phyloP scores from a whole-genome alignment of 2,888 invertebrate genomes.

The Selenia dentaria region DNA sequence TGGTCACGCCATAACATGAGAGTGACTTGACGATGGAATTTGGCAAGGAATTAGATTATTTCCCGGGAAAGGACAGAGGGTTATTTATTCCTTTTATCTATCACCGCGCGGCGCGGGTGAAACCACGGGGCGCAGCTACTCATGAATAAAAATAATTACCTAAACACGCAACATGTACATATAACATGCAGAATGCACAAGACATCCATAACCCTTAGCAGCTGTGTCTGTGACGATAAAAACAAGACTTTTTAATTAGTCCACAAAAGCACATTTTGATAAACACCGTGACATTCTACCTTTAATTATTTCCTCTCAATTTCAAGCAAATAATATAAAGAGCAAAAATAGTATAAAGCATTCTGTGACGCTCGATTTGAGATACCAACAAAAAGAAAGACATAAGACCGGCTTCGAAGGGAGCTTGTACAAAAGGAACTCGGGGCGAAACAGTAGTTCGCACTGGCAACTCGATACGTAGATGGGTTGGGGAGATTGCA shows the following conservation, averaged over 20 bases:
- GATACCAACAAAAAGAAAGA: conserved; percentile 44
- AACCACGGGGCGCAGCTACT: too few relatives aligned
- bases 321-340: conserved; percentile 20
- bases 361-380: conserved; percentile 63
- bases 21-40: too few relatives aligned
- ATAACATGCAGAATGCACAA: conserved; percentile 5
- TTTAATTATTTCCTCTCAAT: conserved; percentile 34
- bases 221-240: conserved; percentile 13
- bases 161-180: too few relatives aligned
- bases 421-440: conserved; percentile 7
- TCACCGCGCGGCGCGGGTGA: too few relatives aligned
- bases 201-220: neutral
- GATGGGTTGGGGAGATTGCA: conserved; percentile 60
- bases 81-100: too few relatives aligned
- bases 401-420: conserved; percentile 11
- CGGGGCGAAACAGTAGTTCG: conserved; percentile 20
- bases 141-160: neutral
- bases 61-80: too few relatives aligned
- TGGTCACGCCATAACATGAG: too few relatives aligned
- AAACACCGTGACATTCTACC: conserved; percentile 26
- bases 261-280: conserved; percentile 20
- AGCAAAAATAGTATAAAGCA: conserved; percentile 17
- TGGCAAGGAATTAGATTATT: too few relatives aligned
- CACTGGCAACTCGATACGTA: conserved; percentile 23
- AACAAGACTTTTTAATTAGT: conserved; percentile 23